Percentiles rank a stretch among this genome's conserved stretches.
Conservation (phyloP, 1,140 invertebrate species). For the Phortica variegata region DNA sequence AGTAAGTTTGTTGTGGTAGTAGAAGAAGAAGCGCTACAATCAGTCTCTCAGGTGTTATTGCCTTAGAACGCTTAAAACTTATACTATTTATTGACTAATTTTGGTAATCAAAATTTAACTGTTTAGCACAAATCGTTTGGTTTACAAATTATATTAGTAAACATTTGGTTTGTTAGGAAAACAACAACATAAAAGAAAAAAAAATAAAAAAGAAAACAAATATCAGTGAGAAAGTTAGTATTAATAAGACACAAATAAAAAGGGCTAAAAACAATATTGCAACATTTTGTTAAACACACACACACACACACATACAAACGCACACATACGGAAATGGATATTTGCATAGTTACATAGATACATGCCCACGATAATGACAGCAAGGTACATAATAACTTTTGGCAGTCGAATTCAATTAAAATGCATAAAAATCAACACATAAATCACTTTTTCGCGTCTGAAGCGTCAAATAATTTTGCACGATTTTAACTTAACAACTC, state of each 20-base stretch:
- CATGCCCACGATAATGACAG: too few species aligned
- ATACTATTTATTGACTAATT: too few species aligned
- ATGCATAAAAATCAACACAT: conserved; percentile 14
- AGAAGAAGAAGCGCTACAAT: conserved; percentile 26
- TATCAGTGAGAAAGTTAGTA: conserved; percentile 19
- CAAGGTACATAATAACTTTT: too few species aligned
- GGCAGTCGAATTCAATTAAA: too few species aligned
- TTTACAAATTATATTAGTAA: too few species aligned
- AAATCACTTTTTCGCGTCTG: conserved; percentile 31
- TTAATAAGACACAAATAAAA: conserved; percentile 22
- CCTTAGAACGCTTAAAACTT: conserved; percentile 45
- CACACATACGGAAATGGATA: neutral
- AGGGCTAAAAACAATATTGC: conserved; percentile 7
- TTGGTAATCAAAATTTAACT: too few species aligned
- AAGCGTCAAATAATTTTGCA: conserved; percentile 38
- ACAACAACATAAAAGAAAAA: conserved; percentile 6
- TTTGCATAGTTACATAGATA: too few species aligned
- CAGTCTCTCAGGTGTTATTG: conserved; percentile 44
- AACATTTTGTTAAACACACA: conserved; percentile 10
- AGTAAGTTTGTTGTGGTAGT: neutral
- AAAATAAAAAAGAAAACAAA: conserved; percentile 7
- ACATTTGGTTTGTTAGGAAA: too few species aligned
- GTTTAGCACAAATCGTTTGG: too few species aligned
- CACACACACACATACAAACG: conserved; percentile 1
- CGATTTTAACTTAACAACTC: conserved; percentile 30